Percentiles rank a stretch among this genome's conserved stretches.
Evolutionary conservation across 2,888 invertebrate genomes (phyloP).

Genomic region (Hirtodrosophila confusa): DNA sequence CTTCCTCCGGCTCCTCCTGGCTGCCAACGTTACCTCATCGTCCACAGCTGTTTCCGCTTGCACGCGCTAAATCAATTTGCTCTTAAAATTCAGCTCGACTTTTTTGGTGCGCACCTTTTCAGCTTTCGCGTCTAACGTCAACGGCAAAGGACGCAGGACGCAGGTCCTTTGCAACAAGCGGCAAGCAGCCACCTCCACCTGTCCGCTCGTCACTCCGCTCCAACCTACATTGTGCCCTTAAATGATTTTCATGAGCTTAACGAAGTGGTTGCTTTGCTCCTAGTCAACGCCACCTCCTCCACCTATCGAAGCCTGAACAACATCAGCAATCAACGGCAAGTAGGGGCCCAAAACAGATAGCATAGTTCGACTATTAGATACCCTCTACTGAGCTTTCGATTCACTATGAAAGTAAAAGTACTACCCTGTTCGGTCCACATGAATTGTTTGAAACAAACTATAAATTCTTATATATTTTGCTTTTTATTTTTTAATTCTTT

Average conservation of each 20-base stretch:
- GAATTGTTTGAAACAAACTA: too few relatives aligned
- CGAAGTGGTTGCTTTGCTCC: constrained; percentile 66
- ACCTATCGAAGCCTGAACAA: constrained; percentile 43
- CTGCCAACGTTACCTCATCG: constrained; percentile 14
- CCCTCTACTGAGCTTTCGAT: neutral
- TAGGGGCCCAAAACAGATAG: too few relatives aligned
- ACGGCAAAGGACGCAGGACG: constrained; percentile 13
- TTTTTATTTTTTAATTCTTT: too few relatives aligned
- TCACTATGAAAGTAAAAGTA: too few relatives aligned
- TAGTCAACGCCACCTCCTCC: constrained; percentile 8
- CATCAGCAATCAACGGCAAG: constrained; percentile 53
- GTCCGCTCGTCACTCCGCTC: constrained; percentile 23
- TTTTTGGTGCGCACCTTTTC: constrained; percentile 53
- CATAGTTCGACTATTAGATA: constrained; percentile 18
- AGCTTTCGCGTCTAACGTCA: constrained; percentile 50
- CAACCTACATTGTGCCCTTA: constrained; percentile 59
- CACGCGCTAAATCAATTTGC: constrained; percentile 81
- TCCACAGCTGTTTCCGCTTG: constrained; percentile 69
- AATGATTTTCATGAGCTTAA: constrained; percentile 79
- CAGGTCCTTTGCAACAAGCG: too few relatives aligned
- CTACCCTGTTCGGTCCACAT: too few relatives aligned
- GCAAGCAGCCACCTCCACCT: constrained; percentile 8
- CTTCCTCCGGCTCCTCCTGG: neutral
- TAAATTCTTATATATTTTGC: too few relatives aligned
- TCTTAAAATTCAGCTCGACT: constrained; percentile 54